Evolutionary conservation across 2,113 vertebrate species (phyloP), one percentile per base, ranked within the genome.

Genomic region (Gopherus flavomarginatus): DNA sequence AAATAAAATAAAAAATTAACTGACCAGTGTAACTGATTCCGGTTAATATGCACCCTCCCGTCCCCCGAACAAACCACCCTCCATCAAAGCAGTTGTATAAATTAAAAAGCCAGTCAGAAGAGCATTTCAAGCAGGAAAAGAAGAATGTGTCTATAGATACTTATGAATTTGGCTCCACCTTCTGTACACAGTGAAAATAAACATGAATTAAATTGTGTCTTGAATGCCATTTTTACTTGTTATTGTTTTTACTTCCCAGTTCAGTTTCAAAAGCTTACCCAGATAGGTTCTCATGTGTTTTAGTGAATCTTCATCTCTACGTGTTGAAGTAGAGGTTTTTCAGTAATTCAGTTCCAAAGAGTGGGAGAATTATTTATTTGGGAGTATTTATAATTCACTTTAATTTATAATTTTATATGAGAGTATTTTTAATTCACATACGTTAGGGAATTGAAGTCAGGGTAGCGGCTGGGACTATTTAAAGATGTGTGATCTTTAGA

Each of bases 161-260:
- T 97, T 98, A 92, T 97, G 98, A 97, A 97, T 98, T 95, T 98
- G 98, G 98, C 98, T 97, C 98, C 98, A 98, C 96, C 98, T 98
- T 97, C 98, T 98, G 98, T 98, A 96, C 97, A 91, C 89, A 98
- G 87, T 94, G 97, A 97, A 97, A 97, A 98, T 96, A 95, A 97
- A 96, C 95, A 91, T 91, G 94, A 96, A 69, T 86, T 93, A 93
- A 87, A 80, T 44, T 86, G 49, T 52, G 16, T 29, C 78, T 57
- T 83, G 13, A 87, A 87, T 50, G 77, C 44, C 84, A 89, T 35
- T 85, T 87, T 84, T 86, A 13, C 0, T 87, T 79, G 78, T 78
- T 87, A 6, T 53, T 87, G 31, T 35, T 89, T 84, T 75, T 56
- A 65, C 79, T 94, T 88, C 83, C 69, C 11, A 75, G 88, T 94